Evolutionary conservation across 30 jellyfish, hydroid and myxozoan species (phyloP), one percentile per base, ranked within the genome.

Genomic region (Pseudorhiza aurosa): DNA sequence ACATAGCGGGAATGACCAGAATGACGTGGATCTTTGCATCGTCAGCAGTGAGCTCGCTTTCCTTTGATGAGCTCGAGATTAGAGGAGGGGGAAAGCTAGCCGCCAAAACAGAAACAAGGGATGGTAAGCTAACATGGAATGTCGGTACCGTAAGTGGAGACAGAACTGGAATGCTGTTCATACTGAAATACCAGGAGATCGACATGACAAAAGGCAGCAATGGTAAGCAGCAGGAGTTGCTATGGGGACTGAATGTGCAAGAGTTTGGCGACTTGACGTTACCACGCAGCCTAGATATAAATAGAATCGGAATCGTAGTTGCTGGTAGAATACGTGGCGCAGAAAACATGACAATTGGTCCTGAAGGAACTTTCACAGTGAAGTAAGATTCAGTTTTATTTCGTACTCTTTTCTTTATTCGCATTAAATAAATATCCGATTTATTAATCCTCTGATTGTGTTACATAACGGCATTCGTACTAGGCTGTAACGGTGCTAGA

Each of bases 1-100:
- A 51, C 19, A 24, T 73, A 17, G 30, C 89, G 8, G 72, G 57
- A 47, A 65, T 81, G 92, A 64, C 77, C 5, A 68, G 43, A 42
- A 68, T 81, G 85, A 81, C 85, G 1, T 81, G 92, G 92, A 81
- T 81, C 7, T 81, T 81, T 53, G 92, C 92, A 3, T 67, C 78
- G 4, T 39, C 84, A 8, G 85, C 78, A 11, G 77, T 65, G 27
- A 56, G 25, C 25, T 19, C 40, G 5, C 43, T 81, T 1, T 35
- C 83, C 10, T 81, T 81, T 51, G 85, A 81, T 36, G 85, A 67
- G 25, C 92, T 81, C 1, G 85, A 67, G 30, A 81, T 81, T 12
- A 64, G 85, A 18, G 92, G 92, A 0, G 92, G 92, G 2, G 92
- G 92, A 24, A 81, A 65, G 29, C 58, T 81, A 11, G 92, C 92